These are phyloP conservation scores for Protonibea diacanthus DNA, from an alignment of 2,797 vertebrate species.

Conservation along the genomic window DNA sequence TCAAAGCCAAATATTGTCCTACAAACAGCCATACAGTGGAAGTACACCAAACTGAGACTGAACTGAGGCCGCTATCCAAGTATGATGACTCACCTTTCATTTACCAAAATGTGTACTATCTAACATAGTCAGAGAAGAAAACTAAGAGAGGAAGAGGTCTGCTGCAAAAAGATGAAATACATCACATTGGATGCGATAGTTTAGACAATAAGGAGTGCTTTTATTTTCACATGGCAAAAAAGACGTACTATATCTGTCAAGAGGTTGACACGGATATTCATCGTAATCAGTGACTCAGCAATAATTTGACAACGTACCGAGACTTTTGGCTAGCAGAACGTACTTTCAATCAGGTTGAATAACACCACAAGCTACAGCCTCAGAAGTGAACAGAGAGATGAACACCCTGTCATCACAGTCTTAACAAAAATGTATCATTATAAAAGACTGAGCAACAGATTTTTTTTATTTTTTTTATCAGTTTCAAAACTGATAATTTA, in stretches of 20 bases:
- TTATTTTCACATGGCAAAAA: constrained; percentile 10
- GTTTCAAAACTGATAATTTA: background rate
- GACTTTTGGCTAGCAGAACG: background rate
- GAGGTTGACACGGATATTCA: constrained; percentile 11
- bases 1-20: constrained; percentile 13
- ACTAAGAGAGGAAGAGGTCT: background rate
- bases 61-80: constrained; percentile 2
- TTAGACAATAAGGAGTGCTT: background rate
- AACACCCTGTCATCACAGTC: background rate
- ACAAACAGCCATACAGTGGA: background rate
- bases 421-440: background rate
- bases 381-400: background rate
- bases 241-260: constrained; percentile 10
- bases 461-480: background rate
- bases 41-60: background rate
- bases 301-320: background rate
- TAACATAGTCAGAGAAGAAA: background rate
- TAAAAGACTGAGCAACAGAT: background rate
- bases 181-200: background rate
- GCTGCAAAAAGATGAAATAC: constrained; percentile 16
- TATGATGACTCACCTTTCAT: constrained; percentile 27
- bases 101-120: background rate
- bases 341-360: constrained; percentile 21
- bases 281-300: constrained; percentile 39
- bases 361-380: background rate